Percentiles rank a stretch among this genome's conserved stretches.
Conservation (phyloP, 2,888 invertebrate species). For the Mimumesa dahlbomi region DNA sequence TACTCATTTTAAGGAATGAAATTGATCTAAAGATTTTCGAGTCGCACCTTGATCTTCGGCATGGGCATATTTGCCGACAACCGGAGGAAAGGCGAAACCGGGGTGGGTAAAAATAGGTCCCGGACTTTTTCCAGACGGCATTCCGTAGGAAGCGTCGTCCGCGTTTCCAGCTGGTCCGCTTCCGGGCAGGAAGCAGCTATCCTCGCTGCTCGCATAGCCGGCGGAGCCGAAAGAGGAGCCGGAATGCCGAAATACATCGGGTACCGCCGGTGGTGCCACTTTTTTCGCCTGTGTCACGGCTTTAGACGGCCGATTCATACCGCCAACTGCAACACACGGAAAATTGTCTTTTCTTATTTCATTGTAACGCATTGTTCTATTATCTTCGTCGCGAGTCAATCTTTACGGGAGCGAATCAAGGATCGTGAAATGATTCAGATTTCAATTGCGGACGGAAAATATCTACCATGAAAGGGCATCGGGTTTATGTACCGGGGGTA, state of each 20-base stretch:
- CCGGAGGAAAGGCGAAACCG: slow-evolving; percentile 88
- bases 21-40: no score
- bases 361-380: neutral
- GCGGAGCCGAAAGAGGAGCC: slow-evolving; percentile 90
- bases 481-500: no score
- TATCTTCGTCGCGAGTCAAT: neutral
- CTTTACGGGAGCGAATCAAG: no score
- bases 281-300: slow-evolving; percentile 93
- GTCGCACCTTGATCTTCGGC: slow-evolving; percentile 82
- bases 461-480: no score
- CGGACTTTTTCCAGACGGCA: slow-evolving; percentile 84
- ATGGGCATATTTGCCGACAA: slow-evolving; percentile 78
- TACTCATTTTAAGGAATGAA: no score
- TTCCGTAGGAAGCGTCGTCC: slow-evolving; percentile 80
- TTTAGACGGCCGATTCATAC: slow-evolving; percentile 92
- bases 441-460: no score
- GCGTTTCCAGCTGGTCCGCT: slow-evolving; percentile 71
- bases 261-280: slow-evolving; percentile 94
- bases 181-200: slow-evolving; percentile 84
- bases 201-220: slow-evolving; percentile 89
- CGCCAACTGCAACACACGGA: slow-evolving; percentile 86
- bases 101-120: slow-evolving; percentile 86
- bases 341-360: neutral
- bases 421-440: no score
- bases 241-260: slow-evolving; percentile 90